phyloP scores from a whole-genome alignment of 2,113 vertebrate genomes.

The Morone chrysops region DNA sequence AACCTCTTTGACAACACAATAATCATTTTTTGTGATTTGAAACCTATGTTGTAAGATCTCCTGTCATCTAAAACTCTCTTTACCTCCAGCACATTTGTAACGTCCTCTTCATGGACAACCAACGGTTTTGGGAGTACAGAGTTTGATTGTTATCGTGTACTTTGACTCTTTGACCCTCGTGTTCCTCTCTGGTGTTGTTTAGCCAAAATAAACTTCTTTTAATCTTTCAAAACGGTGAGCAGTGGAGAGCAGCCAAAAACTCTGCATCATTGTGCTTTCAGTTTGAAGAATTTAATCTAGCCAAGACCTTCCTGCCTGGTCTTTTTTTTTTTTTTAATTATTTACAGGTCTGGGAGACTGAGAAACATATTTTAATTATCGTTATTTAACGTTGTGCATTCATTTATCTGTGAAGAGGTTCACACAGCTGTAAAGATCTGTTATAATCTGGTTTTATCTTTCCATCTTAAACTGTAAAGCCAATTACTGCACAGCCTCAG shows the following conservation, averaged over 20 bases:
- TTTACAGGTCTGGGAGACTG: background rate
- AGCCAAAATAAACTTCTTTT: slow-evolving; percentile 6
- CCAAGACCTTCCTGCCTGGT: background rate
- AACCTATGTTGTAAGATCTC: background rate
- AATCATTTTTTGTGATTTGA: background rate
- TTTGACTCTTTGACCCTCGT: slow-evolving; percentile 11
- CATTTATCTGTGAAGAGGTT: too few relatives aligned
- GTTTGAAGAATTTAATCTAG: background rate
- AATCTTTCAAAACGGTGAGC: background rate
- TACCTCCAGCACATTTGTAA: background rate
- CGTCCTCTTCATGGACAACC: background rate
- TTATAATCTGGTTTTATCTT: background rate
- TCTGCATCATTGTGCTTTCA: background rate
- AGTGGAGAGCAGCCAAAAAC: background rate
- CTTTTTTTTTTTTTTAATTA: background rate
- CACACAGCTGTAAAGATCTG: background rate
- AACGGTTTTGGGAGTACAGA: background rate
- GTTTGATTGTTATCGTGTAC: background rate
- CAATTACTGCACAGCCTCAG: background rate
- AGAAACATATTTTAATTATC: background rate
- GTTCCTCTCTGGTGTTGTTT: background rate
- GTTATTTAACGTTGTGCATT: background rate
- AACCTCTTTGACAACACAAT: background rate
- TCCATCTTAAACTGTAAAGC: background rate
- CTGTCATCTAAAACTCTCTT: background rate